Evolutionary conservation across 2,797 vertebrate species (phyloP), one percentile per base, ranked within the genome.

Genomic region (Taeniopygia guttata): DNA sequence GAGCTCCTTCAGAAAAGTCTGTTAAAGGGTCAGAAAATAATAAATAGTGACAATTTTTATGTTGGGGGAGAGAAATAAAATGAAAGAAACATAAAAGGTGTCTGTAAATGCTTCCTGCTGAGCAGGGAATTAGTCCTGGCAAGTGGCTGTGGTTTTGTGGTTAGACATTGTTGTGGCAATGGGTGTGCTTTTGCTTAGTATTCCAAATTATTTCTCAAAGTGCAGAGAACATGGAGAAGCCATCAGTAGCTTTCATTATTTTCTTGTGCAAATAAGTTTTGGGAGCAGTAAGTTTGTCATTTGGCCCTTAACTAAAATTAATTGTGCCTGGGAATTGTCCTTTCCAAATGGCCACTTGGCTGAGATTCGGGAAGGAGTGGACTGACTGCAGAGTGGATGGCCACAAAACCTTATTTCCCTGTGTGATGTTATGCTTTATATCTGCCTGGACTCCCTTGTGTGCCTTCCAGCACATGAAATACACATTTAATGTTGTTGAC

Each of bases 91-190:
- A 34, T 62, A 51, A 87, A 87, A 91, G 20, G 5, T 46, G 25
- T 54, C 30, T 85, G 64, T 58, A 72, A 89, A 70, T 40, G 58
- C 60, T 92, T 95, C 87, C 76, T 94, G 67, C 67, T 52, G 64
- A 82, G 89, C 91, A 67, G 43, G 49, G 87, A 92, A 77, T 85
- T 89, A 83, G 87, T 89, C 89, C 60, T 94, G 84, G 82, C 89
- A 93, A 90, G 86, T 1, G 3, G 74, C 42, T 40, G 56, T 40
- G 75, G 63, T 51, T 95, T 89, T 93, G 89, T 92, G 79, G 79
- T 93, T 92, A 84, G 84, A 12, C 29, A 1, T 34, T 91, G 78
- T 87, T 93, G 54, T 91, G 89, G 76, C 79, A 89, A 76, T 84
- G 89, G 55, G 80, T 87, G 68, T 92, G 91, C 68, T 89, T 54